A percentile compares a stretch with the other conserved stretches of the same genome.
Evolutionary conservation across 2,113 vertebrate genomes (phyloP).

Genomic region (Calidris pygmaea): DNA sequence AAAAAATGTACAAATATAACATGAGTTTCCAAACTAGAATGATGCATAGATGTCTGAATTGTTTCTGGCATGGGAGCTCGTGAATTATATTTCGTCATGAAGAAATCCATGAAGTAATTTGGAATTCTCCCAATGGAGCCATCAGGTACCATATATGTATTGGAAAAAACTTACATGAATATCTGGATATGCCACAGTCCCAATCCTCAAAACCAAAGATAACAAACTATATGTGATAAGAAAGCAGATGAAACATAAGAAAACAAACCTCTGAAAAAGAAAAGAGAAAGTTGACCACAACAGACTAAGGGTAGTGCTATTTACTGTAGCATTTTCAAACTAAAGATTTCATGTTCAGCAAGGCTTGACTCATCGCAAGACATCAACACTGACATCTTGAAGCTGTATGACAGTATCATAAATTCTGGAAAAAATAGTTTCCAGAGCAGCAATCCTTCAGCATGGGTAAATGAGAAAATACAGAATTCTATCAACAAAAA

Average conservation of each 20-base stretch:
- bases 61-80: slow-evolving; percentile 5
- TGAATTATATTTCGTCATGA: neutral
- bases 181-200: neutral
- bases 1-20: slow-evolving; percentile 21
- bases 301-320: neutral
- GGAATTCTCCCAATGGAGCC: neutral
- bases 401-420: neutral
- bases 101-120: neutral
- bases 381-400: neutral
- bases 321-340: neutral
- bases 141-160: slow-evolving; percentile 1
- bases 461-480: neutral
- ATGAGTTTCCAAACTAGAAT: slow-evolving; percentile 4
- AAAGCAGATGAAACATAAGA: neutral
- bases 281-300: neutral
- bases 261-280: neutral
- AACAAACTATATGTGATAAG: neutral
- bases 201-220: neutral
- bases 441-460: neutral
- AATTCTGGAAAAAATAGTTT: neutral
- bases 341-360: neutral
- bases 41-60: neutral
- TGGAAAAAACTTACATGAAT: neutral
- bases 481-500: neutral
- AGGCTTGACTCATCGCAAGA: neutral